Evolutionary conservation across 2,888 invertebrate species (phyloP).

Genomic region (Drosophila emarginata): DNA sequence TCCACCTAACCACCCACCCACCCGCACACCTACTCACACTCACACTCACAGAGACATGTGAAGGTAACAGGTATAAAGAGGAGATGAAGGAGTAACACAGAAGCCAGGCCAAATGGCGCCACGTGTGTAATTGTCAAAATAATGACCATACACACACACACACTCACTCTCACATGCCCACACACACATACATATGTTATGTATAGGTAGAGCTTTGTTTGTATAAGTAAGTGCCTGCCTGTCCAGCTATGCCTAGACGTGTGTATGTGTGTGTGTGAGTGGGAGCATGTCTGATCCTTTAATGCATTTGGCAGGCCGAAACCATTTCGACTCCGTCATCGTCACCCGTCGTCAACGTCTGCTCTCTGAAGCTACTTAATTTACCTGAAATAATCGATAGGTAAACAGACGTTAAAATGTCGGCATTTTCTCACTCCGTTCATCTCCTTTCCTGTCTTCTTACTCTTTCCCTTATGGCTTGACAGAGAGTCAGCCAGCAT

Average conservation of each 20-base stretch:
- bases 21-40: not conserved
- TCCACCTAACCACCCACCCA: conserved; percentile 1
- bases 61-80: not conserved
- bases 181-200: conserved; percentile 7
- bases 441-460: not conserved
- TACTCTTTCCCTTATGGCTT: not conserved
- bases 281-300: conserved; percentile 76
- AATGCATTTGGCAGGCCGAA: conserved; percentile 74
- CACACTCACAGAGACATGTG: not conserved
- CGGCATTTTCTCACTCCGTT: conserved; percentile 67
- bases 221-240: conserved; percentile 68
- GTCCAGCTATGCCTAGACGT: conserved; percentile 45
- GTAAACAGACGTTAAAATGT: conserved; percentile 78
- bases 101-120: conserved; percentile 59
- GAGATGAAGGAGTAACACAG: conserved; percentile 15
- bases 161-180: conserved; percentile 8
- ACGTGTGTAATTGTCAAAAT: conserved; percentile 79
- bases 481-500: not conserved
- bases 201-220: conserved; percentile 54
- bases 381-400: conserved; percentile 80
- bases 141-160: conserved; percentile 73
- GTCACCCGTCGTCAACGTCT: conserved; percentile 30
- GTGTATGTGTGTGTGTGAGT: conserved; percentile 33
- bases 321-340: conserved; percentile 38
- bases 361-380: conserved; percentile 73